These are phyloP conservation scores for Manis crassicaudata DNA, from an alignment of 2,797 vertebrate species.

Conservation along the genomic window DNA sequence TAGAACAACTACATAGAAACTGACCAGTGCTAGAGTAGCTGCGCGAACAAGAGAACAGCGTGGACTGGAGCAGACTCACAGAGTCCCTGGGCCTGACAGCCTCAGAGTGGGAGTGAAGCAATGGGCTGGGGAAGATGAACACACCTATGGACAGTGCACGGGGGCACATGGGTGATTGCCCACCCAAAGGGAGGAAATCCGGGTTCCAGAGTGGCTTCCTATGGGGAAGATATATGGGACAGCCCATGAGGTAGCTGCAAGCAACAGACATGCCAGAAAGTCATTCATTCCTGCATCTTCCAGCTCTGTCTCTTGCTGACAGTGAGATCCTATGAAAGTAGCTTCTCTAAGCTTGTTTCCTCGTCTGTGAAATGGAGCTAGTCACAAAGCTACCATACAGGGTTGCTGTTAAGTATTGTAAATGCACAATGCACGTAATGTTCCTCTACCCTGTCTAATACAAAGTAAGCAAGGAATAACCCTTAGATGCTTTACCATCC, in stretches of 20 bases:
- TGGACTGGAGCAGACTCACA: no score
- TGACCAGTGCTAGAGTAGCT: background rate
- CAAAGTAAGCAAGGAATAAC: background rate
- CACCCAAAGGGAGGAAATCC: background rate
- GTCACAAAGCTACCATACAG: background rate
- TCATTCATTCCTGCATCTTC: background rate
- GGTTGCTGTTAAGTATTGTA: background rate
- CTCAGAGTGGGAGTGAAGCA: background rate
- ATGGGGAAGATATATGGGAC: background rate
- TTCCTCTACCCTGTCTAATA: background rate
- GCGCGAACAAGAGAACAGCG: rapidly evolving
- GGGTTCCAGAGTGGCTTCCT: background rate
- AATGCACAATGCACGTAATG: background rate
- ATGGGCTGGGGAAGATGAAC: no score
- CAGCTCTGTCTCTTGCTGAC: background rate
- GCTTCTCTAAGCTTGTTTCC: background rate
- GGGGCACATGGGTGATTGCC: background rate
- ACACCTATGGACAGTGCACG: rapidly evolving
- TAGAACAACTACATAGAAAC: background rate
- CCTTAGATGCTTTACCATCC: background rate
- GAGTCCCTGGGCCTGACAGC: background rate
- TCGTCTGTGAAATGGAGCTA: background rate
- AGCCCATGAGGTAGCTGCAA: background rate
- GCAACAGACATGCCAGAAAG: background rate
- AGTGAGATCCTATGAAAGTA: background rate